Percentiles rank a stretch among this genome's conserved stretches.
Conservation (phyloP, 2,113 vertebrate genomes). For the Planiliza haematocheilus region DNA sequence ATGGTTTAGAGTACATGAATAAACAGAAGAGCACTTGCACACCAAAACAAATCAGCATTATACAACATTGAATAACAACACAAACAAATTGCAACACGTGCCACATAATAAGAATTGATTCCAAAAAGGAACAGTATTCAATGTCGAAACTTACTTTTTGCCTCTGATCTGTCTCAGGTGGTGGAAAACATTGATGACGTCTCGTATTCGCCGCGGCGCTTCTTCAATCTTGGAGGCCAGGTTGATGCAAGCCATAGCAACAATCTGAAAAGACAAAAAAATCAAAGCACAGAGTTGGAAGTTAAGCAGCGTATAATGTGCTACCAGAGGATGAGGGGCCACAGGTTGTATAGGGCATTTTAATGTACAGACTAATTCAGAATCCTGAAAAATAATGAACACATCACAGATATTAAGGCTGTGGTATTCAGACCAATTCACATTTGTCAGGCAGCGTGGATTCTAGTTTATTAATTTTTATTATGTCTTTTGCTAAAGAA, state of each 20-base stretch:
- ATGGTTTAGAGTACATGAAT: conserved; percentile 83
- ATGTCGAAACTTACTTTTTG: conserved; percentile 91
- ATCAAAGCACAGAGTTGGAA: conserved; percentile 34
- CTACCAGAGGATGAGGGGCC: neutral
- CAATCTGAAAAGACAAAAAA: conserved; percentile 87
- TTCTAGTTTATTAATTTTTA: no score
- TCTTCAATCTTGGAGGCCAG: conserved; percentile 99
- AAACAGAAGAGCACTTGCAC: conserved; percentile 81
- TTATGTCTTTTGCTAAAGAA: no score
- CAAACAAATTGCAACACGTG: conserved; percentile 16
- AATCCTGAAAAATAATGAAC: no score
- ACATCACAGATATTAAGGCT: no score
- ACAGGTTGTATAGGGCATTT: no score
- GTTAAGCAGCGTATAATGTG: neutral
- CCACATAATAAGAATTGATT: neutral
- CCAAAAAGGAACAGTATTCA: neutral
- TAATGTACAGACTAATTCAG: no score
- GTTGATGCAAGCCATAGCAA: conserved; percentile 99
- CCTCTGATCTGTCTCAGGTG: conserved; percentile 93
- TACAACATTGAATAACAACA: conserved; percentile 39
- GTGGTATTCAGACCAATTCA: no score
- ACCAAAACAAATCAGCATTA: conserved; percentile 57
- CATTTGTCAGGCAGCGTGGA: no score
- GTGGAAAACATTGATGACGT: conserved; percentile 99
- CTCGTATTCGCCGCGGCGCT: conserved; percentile 95